A percentile compares a stretch with the other conserved stretches of the same genome.
Conservation (phyloP, 2,888 invertebrate species). For the Eumerus sabulonum region DNA sequence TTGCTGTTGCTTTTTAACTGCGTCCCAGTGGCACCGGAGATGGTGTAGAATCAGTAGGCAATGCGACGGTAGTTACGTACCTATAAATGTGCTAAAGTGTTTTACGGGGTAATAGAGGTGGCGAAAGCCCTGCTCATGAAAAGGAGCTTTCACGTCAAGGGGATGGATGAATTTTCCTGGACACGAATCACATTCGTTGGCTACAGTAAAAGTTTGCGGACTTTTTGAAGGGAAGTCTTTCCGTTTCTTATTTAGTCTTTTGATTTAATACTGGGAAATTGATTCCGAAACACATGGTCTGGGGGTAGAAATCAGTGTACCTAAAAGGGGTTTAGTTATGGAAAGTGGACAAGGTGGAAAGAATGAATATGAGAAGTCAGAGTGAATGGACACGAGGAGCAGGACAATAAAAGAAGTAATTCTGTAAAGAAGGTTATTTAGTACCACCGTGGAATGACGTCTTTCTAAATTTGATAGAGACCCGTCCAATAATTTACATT, state of each 20-base stretch:
- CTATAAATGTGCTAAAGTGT: slow-evolving; percentile 25
- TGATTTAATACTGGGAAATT: slow-evolving; percentile 32
- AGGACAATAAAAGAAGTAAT: too few relatives aligned
- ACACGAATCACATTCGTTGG: slow-evolving; percentile 57
- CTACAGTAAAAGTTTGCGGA: slow-evolving; percentile 1
- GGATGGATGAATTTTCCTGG: slow-evolving; percentile 21
- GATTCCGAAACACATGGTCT: slow-evolving; percentile 18
- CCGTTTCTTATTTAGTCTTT: too few relatives aligned
- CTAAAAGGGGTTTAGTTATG: too few relatives aligned
- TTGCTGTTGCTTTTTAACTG: slow-evolving; percentile 46
- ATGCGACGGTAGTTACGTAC: slow-evolving; percentile 39
- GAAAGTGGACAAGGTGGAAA: too few relatives aligned
- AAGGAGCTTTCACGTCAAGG: slow-evolving; percentile 22
- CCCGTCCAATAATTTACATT: too few relatives aligned
- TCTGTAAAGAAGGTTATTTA: too few relatives aligned
- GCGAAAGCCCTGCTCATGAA: slow-evolving; percentile 12
- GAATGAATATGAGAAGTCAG: too few relatives aligned
- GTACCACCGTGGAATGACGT: too few relatives aligned
- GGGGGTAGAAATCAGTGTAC: neutral
- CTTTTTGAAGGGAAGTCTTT: neutral
- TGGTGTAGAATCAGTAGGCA: slow-evolving; percentile 55
- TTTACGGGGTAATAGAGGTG: neutral
- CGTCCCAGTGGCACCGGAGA: slow-evolving; percentile 64
- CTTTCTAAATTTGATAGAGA: too few relatives aligned
- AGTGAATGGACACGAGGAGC: too few relatives aligned